phyloP scores from a whole-genome alignment of 2,113 vertebrate genomes.

The Orcinus orca region DNA sequence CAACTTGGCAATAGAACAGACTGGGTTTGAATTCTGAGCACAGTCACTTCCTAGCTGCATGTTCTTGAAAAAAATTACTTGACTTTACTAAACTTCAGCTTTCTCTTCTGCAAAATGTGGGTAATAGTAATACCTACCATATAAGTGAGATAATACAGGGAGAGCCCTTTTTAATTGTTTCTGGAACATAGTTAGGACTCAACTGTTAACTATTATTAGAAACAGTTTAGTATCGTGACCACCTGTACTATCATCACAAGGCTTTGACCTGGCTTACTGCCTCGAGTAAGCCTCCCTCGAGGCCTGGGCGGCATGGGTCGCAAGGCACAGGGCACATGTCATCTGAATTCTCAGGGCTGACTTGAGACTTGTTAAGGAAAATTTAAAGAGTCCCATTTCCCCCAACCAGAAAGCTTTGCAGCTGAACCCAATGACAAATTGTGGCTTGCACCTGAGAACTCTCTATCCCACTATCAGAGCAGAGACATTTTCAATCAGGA shows the following conservation, averaged over 20 bases:
- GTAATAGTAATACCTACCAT: background rate
- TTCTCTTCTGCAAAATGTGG: background rate
- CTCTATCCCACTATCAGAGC: conserved; percentile 39
- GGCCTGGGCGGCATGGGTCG: background rate
- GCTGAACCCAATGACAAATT: conserved; percentile 27
- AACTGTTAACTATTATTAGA: background rate
- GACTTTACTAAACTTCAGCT: background rate
- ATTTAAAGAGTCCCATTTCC: conserved; percentile 40
- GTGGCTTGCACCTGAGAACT: conserved; percentile 5
- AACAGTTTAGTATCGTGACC: background rate
- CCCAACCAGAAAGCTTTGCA: conserved; percentile 20
- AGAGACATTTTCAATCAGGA: conserved; percentile 19
- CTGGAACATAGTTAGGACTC: background rate
- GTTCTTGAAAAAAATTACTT: conserved; percentile 21
- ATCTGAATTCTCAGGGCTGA: conserved; percentile 10
- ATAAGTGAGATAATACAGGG: background rate
- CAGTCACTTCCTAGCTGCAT: background rate
- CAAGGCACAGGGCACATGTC: background rate
- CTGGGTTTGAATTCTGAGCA: background rate
- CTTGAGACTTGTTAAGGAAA: background rate
- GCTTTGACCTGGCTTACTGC: background rate
- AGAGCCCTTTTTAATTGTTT: background rate
- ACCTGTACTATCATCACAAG: background rate
- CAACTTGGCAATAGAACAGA: background rate
- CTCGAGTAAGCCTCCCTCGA: background rate